Base-by-base conservation (phyloP, 2,888 invertebrate genomes). In the Amphipyra berbera region DNA sequence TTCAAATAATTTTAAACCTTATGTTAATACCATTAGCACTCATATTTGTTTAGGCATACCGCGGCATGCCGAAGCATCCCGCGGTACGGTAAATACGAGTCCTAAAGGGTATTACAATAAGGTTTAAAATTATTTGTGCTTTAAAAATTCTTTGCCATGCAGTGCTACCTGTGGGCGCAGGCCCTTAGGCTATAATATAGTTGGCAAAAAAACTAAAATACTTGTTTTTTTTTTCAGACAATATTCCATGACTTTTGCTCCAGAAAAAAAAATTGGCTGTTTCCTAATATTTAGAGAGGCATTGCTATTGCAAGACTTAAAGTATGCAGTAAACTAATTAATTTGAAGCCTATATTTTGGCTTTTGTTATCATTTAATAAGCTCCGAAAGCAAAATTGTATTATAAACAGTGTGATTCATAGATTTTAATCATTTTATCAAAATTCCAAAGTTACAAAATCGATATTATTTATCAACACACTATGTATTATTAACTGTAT, bases 301-400 rank as follows among this genome's bases (percentile, higher is more conserved):
- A 74, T 86, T 87, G 84, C 85, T 86, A 85, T 86, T 86, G 84
- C 81, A 78, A 80, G 66, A 80, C 61, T 68, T 68, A 77, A 74
- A 68, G 79, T 81, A 74, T 42, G 66, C 57, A 53, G 33, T 54
- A 62, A 47, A 62, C 40, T 66, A 55, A 68, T 73, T 68, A 69
- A 61, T 55, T 71, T 61, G 42, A 55, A 62, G 55, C 68, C 62
- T 68, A 54, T 55, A 21, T 53, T 37, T 64, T 59, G 66, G 67
- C 73, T 68, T 68, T 49, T 58, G 50, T 61, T 60, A 68, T 53
- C 46, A 49, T 57, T 60, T 30, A 56, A 57, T 54, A 61, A 66
- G 61, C 41, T 64, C 59, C 61, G 61, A 74, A 61, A 69, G 14
- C 59, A 66, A 60, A 71, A 68, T 58, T 56, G 47, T 68, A 63